Conservation (phyloP, 2,797 vertebrate species). For the Chelon auratus region DNA sequence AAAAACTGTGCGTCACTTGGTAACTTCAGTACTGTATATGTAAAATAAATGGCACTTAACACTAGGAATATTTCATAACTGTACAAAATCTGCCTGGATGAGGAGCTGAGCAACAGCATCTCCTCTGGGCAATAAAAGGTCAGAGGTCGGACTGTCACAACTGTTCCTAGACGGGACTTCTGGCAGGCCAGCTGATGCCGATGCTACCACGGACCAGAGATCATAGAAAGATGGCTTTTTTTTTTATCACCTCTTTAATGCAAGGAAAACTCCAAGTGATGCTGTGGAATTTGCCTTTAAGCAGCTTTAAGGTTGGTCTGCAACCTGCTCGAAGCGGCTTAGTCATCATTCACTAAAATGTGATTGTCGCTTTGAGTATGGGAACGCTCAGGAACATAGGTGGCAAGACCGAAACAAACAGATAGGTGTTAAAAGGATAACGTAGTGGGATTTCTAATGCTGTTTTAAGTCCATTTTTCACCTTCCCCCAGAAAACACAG, state of each 20-base stretch:
- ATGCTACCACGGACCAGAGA: slow-evolving; percentile 37
- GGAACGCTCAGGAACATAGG: slow-evolving; percentile 55
- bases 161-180: slow-evolving; percentile 58
- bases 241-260: slow-evolving; percentile 61
- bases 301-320: slow-evolving; percentile 70
- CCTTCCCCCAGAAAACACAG: slow-evolving; percentile 49
- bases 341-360: slow-evolving; percentile 48
- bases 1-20: slow-evolving; percentile 81
- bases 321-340: slow-evolving; percentile 62
- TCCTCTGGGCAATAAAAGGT: slow-evolving; percentile 67
- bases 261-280: slow-evolving; percentile 53
- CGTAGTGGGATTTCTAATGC: slow-evolving; percentile 43
- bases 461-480: slow-evolving; percentile 52
- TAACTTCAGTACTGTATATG: slow-evolving; percentile 82
- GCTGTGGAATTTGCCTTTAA: slow-evolving; percentile 56
- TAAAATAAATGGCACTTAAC: slow-evolving; percentile 88
- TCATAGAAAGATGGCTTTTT: slow-evolving; percentile 71
- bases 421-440: slow-evolving; percentile 39
- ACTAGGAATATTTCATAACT: slow-evolving; percentile 82
- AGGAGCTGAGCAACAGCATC: slow-evolving; percentile 55
- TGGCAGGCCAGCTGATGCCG: slow-evolving; percentile 40
- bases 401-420: slow-evolving; percentile 58
- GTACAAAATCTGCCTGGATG: slow-evolving; percentile 77
- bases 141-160: slow-evolving; percentile 72
- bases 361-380: slow-evolving; percentile 79